Evolutionary conservation across 2,888 invertebrate genomes (phyloP).

Genomic region (Chloromyia formosa): DNA sequence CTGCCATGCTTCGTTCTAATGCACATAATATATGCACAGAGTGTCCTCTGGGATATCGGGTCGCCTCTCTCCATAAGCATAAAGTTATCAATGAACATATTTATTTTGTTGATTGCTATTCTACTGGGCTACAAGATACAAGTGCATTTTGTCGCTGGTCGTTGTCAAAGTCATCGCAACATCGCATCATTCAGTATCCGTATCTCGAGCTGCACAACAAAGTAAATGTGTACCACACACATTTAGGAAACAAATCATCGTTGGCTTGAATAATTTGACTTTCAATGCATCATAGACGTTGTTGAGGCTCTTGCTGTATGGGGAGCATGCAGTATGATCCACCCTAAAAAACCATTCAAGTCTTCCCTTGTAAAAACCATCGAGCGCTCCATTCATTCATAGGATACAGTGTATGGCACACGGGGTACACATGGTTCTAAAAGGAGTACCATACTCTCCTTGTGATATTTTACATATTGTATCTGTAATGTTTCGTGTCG

Average conservation of each 20-base stretch:
- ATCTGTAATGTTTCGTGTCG: conserved; percentile 33
- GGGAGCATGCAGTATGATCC: conserved; percentile 4
- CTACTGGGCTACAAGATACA: too few relatives aligned
- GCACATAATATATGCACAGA: neutral
- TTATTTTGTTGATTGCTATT: conserved; percentile 6
- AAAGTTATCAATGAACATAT: conserved; percentile 32
- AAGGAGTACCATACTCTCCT: neutral
- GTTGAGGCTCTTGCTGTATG: too few relatives aligned
- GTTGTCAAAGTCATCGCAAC: too few relatives aligned
- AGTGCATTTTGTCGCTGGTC: too few relatives aligned
- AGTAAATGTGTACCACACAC: neutral
- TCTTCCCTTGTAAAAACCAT: neutral
- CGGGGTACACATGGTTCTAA: conserved; percentile 6
- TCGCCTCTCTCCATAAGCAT: neutral
- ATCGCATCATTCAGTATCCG: too few relatives aligned
- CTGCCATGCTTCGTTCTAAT: too few relatives aligned
- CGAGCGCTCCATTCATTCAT: conserved; percentile 17
- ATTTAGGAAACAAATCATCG: conserved; percentile 28
- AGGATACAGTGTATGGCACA: neutral
- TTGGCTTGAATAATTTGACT: conserved; percentile 27
- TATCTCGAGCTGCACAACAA: too few relatives aligned
- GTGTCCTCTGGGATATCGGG: neutral
- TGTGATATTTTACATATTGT: conserved; percentile 36
- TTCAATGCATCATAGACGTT: neutral
- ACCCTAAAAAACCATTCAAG: neutral